Evolutionary conservation across 2,113 vertebrate species (phyloP), one percentile per base, ranked within the genome.

Genomic region (Megaleporinus macrocephalus): DNA sequence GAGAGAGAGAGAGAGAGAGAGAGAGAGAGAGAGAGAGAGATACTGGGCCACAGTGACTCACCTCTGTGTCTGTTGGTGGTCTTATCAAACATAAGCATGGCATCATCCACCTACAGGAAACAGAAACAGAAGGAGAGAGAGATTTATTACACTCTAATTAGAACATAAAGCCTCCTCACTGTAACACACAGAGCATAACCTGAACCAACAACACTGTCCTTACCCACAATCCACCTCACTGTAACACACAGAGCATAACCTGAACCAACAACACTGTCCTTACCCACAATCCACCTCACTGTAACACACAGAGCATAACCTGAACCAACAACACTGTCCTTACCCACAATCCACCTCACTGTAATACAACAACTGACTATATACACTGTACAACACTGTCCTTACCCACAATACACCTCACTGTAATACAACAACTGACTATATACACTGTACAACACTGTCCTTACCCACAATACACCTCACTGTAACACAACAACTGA

Each of bases 11-110:
- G 91, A 51, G 90, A 88, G 41, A 88, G 85, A 87, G 83, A 76
- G 86, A 33, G 55, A 73, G 81, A 85, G 82, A 87, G 82, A 61
- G 72, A 62, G 73, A 76, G 24, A 27, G 71, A 27, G 69, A 74
- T 74, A 84, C 51, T 90, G 90, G 91, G 3, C 0, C 29, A 91
- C 85, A 90, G 90, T 92, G 87, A 89, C 92, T 89, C 91, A 99
- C 98, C 98, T 97, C 98, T 90, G 94, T 99, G 98, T 88, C 98
- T 93, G 94, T 99, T 99, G 91, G 98, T 99, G 75, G 98, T 99
- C 95, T 99, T 99, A 95, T 99, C 98, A 2, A 99, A 99, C 98
- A 99, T 99, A 89, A 99, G 95, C 98, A 99, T 99, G 78, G 98
- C 98, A n/a, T 99, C 98, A 0, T 99, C 98, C 83, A 99, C 98